A percentile compares a stretch with the other conserved stretches of the same genome.
Conservation (phyloP, 2,888 invertebrate genomes). For the Schizaphis graminum region DNA sequence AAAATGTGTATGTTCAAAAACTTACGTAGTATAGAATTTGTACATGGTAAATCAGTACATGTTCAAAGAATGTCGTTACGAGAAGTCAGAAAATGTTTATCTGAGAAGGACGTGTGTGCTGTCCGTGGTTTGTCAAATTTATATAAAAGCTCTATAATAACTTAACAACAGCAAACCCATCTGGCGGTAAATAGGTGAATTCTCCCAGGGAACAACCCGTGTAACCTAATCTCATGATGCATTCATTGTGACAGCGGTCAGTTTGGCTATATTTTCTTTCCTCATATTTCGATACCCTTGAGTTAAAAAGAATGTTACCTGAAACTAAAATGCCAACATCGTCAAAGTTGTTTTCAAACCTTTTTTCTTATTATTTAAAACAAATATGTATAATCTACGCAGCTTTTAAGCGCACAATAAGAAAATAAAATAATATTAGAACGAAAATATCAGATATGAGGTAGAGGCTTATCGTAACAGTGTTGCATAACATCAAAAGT, state of each 20-base stretch:
- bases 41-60: neutral
- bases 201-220: constrained; percentile 12
- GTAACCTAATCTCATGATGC: constrained; percentile 41
- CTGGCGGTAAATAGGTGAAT: constrained; percentile 18
- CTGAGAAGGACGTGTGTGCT: neutral
- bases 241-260: constrained; percentile 32
- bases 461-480: neutral
- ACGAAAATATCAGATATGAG: neutral
- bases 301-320: neutral
- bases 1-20: neutral
- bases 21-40: neutral
- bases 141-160: constrained; percentile 15
- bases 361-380: neutral
- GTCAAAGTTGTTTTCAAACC: neutral
- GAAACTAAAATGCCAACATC: neutral
- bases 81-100: neutral
- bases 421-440: neutral
- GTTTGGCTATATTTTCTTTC: constrained; percentile 11
- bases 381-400: neutral
- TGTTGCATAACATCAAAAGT: neutral
- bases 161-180: constrained; percentile 28
- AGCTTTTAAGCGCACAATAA: neutral
- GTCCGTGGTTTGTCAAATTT: neutral
- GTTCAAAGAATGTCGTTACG: neutral
- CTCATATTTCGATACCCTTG: neutral